phyloP scores from a whole-genome alignment of 2,797 vertebrate species.

The Remorina albescens region DNA sequence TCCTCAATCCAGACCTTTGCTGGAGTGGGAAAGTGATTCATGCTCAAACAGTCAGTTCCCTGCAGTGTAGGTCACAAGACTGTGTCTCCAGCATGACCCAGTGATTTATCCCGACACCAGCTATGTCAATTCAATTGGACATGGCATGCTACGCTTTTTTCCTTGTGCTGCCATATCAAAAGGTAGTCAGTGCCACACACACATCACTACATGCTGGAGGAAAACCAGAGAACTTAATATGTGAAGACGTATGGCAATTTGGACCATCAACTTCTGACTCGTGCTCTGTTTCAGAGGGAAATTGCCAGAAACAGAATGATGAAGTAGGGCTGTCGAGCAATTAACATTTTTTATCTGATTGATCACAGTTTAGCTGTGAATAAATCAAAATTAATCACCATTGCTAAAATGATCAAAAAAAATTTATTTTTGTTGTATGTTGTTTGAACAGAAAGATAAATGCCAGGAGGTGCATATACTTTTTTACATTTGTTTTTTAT shows the following conservation, averaged over 20 bases:
- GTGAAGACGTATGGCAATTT: constrained; percentile 32
- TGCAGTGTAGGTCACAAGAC: constrained; percentile 56
- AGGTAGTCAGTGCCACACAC: background rate
- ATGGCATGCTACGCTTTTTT: background rate
- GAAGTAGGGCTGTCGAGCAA: too few relatives aligned
- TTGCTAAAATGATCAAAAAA: too few relatives aligned
- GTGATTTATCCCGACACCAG: constrained; percentile 24
- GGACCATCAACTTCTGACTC: constrained; percentile 72
- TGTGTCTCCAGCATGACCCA: constrained; percentile 28
- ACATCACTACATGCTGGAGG: constrained; percentile 12
- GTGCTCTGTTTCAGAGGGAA: constrained; percentile 48
- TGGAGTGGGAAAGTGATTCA: constrained; percentile 40
- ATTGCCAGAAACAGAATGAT: constrained; percentile 72
- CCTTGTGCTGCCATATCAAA: constrained; percentile 6
- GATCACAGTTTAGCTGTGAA: too few relatives aligned
- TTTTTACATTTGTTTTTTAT: too few relatives aligned
- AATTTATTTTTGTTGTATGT: too few relatives aligned
- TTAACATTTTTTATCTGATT: too few relatives aligned
- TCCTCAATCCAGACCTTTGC: constrained; percentile 30
- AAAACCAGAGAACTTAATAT: constrained; percentile 5
- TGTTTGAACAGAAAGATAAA: too few relatives aligned
- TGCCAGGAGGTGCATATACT: too few relatives aligned
- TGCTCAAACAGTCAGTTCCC: constrained; percentile 28
- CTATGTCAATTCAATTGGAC: constrained; percentile 36
- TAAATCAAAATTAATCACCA: too few relatives aligned